phyloP scores from a whole-genome alignment of 2,888 invertebrate genomes.

The Trissolcus japonicus region DNA sequence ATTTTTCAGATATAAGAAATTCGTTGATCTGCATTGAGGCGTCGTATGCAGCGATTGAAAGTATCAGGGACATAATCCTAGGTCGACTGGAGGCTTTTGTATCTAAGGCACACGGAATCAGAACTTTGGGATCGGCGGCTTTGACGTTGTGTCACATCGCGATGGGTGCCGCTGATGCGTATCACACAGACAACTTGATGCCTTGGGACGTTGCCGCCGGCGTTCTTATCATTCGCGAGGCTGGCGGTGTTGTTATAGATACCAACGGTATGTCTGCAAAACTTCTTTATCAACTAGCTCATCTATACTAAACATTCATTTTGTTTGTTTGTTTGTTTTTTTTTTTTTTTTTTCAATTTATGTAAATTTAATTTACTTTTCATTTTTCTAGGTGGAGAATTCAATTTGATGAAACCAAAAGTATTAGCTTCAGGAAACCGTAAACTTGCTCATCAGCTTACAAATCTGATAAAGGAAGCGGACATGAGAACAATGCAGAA shows the following conservation, averaged over 20 bases:
- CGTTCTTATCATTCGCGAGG: constrained; percentile 84
- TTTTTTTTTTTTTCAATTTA: no score
- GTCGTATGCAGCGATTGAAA: constrained; percentile 68
- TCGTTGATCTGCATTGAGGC: constrained; percentile 69
- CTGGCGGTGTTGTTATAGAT: constrained; percentile 85
- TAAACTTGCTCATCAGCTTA: constrained; percentile 77
- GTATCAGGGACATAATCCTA: constrained; percentile 65
- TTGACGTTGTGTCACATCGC: constrained; percentile 85
- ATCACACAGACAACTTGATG: constrained; percentile 85
- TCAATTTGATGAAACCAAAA: constrained; percentile 80
- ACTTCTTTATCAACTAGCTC: not conserved
- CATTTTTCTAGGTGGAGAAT: constrained; percentile 74
- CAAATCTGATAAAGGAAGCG: constrained; percentile 78
- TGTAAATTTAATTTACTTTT: not conserved
- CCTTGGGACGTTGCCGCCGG: constrained; percentile 91
- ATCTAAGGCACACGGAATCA: constrained; percentile 78
- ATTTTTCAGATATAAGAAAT: constrained; percentile 64
- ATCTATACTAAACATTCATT: no score
- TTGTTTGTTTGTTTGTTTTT: no score
- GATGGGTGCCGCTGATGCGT: constrained; percentile 82
- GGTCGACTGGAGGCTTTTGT: constrained; percentile 70
- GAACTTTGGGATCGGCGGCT: constrained; percentile 86
- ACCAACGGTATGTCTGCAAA: constrained; percentile 78
- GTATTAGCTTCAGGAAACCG: constrained; percentile 78
- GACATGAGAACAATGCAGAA: constrained; percentile 69